Conservation (phyloP, 2,797 vertebrate species). For the Ammospiza maritima region DNA sequence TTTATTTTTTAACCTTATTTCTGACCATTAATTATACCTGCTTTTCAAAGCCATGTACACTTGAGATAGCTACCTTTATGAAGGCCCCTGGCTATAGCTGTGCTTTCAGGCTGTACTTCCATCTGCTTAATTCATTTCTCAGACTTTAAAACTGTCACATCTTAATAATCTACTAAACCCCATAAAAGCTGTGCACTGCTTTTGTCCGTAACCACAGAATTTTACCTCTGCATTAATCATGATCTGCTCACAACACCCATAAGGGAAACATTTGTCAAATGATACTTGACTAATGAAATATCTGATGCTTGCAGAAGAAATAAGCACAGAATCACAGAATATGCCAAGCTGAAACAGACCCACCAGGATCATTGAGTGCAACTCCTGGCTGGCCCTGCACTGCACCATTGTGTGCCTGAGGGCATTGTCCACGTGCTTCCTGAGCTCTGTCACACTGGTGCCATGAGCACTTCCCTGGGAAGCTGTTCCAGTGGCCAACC, state of each 20-base stretch:
- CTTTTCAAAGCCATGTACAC: neutral
- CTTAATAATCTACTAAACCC: neutral
- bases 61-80: neutral
- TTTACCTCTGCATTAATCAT: neutral
- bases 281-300: neutral
- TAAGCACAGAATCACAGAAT: neutral
- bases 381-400: neutral
- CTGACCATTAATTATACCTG: neutral
- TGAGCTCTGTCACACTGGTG: neutral
- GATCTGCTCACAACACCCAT: neutral
- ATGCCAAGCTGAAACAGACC: neutral
- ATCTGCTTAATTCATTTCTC: neutral
- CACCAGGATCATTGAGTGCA: neutral
- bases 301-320: neutral
- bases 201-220: neutral
- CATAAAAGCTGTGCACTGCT: neutral
- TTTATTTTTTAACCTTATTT: neutral
- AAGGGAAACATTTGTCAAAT: neutral
- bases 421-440: rapidly evolving
- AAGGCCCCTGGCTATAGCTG: neutral
- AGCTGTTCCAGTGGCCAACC: neutral
- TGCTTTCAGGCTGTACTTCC: neutral
- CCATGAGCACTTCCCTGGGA: neutral
- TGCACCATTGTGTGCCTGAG: neutral
- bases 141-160: neutral